phyloP scores from a whole-genome alignment of 2,888 invertebrate species.

The Drosophila rubida region DNA sequence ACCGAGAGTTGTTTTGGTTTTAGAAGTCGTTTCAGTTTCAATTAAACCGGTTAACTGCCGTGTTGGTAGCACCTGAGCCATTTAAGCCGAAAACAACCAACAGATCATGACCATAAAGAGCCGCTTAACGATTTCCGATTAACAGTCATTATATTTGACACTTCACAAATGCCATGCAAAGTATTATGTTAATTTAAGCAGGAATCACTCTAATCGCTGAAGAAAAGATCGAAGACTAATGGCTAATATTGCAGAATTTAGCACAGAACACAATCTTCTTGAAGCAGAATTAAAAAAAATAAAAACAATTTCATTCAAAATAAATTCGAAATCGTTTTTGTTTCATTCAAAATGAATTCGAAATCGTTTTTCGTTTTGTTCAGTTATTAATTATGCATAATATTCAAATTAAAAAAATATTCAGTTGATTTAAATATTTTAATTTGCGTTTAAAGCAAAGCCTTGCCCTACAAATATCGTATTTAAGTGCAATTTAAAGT shows the following conservation, averaged over 20 bases:
- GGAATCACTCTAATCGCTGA: background rate
- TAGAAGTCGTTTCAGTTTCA: conserved; percentile 59
- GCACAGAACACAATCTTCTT: background rate
- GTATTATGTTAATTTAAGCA: background rate
- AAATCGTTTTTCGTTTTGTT: too few relatives aligned
- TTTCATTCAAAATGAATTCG: too few relatives aligned
- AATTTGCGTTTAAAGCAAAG: background rate
- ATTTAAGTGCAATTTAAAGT: too few relatives aligned
- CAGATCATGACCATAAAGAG: conserved; percentile 23
- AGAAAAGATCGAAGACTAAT: background rate
- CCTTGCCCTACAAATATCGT: background rate
- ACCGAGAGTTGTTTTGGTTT: conserved; percentile 69
- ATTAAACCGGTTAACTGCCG: conserved; percentile 60
- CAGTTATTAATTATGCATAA: too few relatives aligned
- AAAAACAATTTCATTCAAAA: too few relatives aligned
- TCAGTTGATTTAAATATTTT: too few relatives aligned
- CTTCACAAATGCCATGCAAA: conserved; percentile 15
- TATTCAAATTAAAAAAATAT: background rate
- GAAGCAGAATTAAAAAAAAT: background rate
- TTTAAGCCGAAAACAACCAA: conserved; percentile 32
- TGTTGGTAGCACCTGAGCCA: conserved; percentile 13
- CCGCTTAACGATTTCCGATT: conserved; percentile 20
- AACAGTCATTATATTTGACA: conserved; percentile 21
- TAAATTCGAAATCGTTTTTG: too few relatives aligned
- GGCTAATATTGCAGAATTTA: background rate